Conservation (phyloP, 2,113 vertebrate genomes). For the Zapus hudsonius region DNA sequence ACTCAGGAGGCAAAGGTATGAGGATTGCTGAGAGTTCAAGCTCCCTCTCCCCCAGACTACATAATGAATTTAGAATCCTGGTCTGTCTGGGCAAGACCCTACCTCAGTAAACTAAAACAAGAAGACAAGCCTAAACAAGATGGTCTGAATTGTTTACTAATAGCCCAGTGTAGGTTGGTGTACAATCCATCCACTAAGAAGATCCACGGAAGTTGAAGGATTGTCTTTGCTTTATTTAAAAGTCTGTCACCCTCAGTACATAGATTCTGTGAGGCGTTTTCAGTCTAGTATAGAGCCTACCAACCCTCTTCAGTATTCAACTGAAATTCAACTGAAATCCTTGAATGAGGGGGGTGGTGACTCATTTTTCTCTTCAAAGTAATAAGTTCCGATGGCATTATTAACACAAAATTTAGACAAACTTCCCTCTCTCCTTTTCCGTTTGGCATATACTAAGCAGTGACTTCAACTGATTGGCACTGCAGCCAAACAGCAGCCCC, state of each 20-base stretch:
- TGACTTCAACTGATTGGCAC: background rate
- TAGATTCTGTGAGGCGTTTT: background rate
- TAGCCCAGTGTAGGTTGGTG: background rate
- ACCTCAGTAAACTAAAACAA: background rate
- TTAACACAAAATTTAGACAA: background rate
- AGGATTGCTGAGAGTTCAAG: too few species aligned
- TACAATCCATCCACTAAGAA: background rate
- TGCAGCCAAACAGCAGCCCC: background rate
- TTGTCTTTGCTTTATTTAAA: conserved; percentile 14
- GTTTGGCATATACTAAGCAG: background rate
- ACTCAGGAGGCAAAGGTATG: too few species aligned
- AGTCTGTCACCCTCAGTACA: background rate
- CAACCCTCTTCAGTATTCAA: background rate
- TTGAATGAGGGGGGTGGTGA: background rate
- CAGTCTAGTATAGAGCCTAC: background rate
- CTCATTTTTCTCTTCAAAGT: background rate
- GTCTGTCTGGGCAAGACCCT: too few species aligned
- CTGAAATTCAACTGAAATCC: conserved; percentile 11
- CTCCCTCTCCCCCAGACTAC: too few species aligned
- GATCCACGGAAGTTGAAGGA: background rate
- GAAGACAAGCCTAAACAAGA: background rate
- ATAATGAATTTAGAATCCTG: too few species aligned
- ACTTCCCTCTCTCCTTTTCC: background rate
- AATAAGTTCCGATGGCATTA: background rate
- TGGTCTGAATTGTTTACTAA: conserved; percentile 19